Evolutionary conservation across 2,113 vertebrate genomes (phyloP).

Genomic region (Mesitornis unicolor): DNA sequence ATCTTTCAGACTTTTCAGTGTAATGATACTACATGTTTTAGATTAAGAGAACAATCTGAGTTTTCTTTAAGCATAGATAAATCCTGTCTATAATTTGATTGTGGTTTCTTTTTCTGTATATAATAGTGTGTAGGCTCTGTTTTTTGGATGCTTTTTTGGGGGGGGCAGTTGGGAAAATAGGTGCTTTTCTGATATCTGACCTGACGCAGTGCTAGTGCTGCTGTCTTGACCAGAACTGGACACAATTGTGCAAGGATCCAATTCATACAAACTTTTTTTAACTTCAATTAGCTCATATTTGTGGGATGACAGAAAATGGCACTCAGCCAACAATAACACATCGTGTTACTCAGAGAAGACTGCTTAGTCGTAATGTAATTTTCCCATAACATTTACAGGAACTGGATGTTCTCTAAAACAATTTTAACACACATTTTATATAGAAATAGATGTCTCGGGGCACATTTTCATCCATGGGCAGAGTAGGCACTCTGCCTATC

Average conservation of each 20-base stretch:
- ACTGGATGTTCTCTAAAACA: slow-evolving; percentile 68
- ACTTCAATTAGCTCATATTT: slow-evolving; percentile 71
- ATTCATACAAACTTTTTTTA: not conserved
- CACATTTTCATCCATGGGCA: not conserved
- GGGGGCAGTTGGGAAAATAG: not conserved
- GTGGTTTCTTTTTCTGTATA: not conserved
- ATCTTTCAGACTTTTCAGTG: not conserved
- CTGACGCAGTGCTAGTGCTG: not conserved
- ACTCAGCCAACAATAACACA: slow-evolving; percentile 68
- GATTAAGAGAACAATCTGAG: not conserved
- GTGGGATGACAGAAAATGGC: slow-evolving; percentile 61
- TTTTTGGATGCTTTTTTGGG: not conserved
- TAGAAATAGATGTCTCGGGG: not conserved
- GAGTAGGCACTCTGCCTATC: not conserved
- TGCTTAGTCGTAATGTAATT: slow-evolving; percentile 66
- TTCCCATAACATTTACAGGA: slow-evolving; percentile 73
- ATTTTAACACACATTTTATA: slow-evolving; percentile 49
- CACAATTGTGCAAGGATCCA: not conserved
- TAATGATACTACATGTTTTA: not conserved
- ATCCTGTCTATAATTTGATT: not conserved
- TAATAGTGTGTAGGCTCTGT: not conserved
- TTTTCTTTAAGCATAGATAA: not conserved
- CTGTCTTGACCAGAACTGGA: slow-evolving; percentile 10
- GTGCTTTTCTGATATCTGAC: not conserved
- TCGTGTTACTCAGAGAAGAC: slow-evolving; percentile 60